A percentile compares a stretch with the other conserved stretches of the same genome.
Conservation (phyloP, 2,888 invertebrate genomes). For the Patella depressa region DNA sequence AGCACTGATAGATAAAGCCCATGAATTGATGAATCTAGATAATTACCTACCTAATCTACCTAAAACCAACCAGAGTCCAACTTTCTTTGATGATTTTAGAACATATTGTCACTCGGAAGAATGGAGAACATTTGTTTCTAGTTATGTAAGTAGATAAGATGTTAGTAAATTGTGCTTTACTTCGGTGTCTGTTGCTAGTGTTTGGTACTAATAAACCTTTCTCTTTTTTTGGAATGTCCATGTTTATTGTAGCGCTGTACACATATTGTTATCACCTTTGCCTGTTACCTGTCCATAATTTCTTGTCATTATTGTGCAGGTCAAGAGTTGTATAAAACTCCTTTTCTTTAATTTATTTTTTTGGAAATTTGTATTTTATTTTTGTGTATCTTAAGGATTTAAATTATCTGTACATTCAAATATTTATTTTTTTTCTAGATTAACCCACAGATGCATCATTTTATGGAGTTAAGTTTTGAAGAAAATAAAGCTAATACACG, state of each 20-base stretch:
- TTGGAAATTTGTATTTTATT: too few relatives aligned
- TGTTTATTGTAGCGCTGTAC: too few relatives aligned
- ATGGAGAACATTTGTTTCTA: slow-evolving; percentile 73
- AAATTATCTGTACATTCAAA: too few relatives aligned
- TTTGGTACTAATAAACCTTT: too few relatives aligned
- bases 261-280: too few relatives aligned
- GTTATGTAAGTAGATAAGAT: slow-evolving; percentile 56
- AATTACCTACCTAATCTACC: slow-evolving; percentile 72
- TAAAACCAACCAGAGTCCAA: slow-evolving; percentile 74
- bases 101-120: slow-evolving; percentile 75
- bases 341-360: too few relatives aligned
- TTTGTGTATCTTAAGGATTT: too few relatives aligned
- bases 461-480: slow-evolving; percentile 74
- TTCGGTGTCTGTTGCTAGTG: too few relatives aligned
- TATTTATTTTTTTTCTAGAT: slow-evolving; percentile 69
- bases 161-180: too few relatives aligned
- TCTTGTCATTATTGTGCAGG: slow-evolving; percentile 26
- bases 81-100: slow-evolving; percentile 78
- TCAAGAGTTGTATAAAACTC: slow-evolving; percentile 17
- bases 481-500: slow-evolving; percentile 71
- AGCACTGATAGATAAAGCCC: slow-evolving; percentile 75
- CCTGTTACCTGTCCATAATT: too few relatives aligned
- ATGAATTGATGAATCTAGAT: slow-evolving; percentile 64
- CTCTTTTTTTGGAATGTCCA: too few relatives aligned
- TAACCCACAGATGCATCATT: slow-evolving; percentile 75